Evolutionary conservation across 2,113 vertebrate species (phyloP).

Genomic region (Tragelaphus imberbis): DNA sequence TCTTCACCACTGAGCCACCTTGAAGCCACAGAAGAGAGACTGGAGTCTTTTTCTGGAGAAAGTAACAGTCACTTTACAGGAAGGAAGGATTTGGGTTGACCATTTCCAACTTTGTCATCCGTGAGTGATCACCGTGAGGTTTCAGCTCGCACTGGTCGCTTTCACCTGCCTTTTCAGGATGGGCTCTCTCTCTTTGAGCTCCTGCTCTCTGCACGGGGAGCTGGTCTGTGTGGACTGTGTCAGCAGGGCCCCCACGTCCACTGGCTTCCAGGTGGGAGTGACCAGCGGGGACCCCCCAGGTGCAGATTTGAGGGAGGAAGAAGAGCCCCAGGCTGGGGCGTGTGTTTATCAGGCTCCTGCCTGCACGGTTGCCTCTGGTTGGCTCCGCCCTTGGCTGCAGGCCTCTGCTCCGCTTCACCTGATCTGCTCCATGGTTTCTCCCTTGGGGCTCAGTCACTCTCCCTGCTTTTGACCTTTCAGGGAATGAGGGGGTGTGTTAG

Average conservation of each 20-base stretch:
- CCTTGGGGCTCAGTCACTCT: not conserved
- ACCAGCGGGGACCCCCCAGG: not conserved
- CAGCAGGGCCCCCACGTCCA: not conserved
- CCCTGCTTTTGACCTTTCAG: not conserved
- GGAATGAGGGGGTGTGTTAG: not conserved
- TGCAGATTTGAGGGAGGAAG: not conserved
- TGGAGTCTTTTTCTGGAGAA: not conserved
- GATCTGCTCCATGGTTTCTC: not conserved
- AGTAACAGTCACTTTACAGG: not conserved
- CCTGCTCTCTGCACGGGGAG: not conserved
- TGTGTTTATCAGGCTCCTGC: not conserved
- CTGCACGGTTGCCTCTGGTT: not conserved
- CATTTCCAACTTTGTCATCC: not conserved
- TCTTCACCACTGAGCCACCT: not conserved
- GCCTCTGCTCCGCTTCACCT: not conserved
- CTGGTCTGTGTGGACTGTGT: not conserved
- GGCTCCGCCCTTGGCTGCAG: not conserved
- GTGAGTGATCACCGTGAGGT: not conserved
- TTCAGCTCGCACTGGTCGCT: not conserved
- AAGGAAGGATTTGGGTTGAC: not conserved
- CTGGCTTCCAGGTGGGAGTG: not conserved
- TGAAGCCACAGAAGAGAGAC: not conserved
- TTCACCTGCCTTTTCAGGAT: not conserved
- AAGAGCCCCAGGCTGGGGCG: not conserved
- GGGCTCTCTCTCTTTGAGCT: not conserved